A percentile compares a stretch with the other conserved stretches of the same genome.
Evolutionary conservation across 2,888 invertebrate genomes (phyloP).

Genomic region (Baronia brevicornis): DNA sequence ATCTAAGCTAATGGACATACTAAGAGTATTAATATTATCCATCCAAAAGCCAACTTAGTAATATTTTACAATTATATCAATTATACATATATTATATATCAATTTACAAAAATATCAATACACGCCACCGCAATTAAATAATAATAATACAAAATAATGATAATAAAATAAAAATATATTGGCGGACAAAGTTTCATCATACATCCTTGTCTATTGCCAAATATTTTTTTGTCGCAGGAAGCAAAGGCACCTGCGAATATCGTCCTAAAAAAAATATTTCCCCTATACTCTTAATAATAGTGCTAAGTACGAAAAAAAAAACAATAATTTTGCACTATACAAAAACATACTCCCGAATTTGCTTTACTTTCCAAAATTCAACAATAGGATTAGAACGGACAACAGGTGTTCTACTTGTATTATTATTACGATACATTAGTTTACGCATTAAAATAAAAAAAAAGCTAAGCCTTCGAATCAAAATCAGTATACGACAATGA

Average conservation of each 20-base stretch:
- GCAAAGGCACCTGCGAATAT: slow-evolving; percentile 6
- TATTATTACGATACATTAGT: slow-evolving; percentile 70
- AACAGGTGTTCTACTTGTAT: slow-evolving; percentile 67
- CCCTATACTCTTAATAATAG: slow-evolving; percentile 1
- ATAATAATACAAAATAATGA: no score
- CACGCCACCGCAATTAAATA: no score
- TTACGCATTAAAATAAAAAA: slow-evolving; percentile 59
- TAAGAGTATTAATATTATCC: no score
- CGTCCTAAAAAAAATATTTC: neutral
- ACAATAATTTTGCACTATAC: slow-evolving; percentile 35
- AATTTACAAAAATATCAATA: no score
- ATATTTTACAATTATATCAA: no score
- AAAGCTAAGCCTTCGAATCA: slow-evolving; percentile 59
- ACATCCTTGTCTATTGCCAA: no score
- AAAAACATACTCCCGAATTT: slow-evolving; percentile 38
- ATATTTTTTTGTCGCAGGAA: neutral
- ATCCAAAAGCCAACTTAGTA: no score
- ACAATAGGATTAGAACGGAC: slow-evolving; percentile 56
- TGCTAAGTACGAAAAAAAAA: slow-evolving; percentile 22
- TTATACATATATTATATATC: no score
- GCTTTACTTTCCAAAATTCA: slow-evolving; percentile 37
- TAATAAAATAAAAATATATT: no score
- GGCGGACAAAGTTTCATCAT: no score
- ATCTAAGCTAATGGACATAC: no score
- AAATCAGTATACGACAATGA: slow-evolving; percentile 74